These are phyloP conservation scores for Poeciliopsis prolifica DNA, from an alignment of 2,113 vertebrate species.

Conservation along the genomic window DNA sequence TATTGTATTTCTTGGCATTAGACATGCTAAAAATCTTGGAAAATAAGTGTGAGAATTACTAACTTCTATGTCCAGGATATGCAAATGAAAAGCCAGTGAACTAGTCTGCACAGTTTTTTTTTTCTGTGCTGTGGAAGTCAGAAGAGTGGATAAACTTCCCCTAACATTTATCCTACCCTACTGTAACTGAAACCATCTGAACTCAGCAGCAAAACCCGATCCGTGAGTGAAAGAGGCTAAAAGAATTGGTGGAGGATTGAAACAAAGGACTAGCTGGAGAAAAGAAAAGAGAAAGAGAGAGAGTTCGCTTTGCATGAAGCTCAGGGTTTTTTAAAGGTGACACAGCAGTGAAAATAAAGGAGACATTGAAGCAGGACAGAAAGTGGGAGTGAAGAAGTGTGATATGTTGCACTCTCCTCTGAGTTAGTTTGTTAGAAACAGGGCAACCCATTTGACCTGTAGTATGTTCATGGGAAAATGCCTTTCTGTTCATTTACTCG, in stretches of 20 bases:
- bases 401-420: slow-evolving; percentile 57
- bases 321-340: not conserved
- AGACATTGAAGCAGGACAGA: slow-evolving; percentile 4
- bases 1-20: not conserved
- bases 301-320: not conserved
- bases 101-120: not conserved
- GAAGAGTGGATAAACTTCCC: slow-evolving; percentile 10
- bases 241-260: slow-evolving; percentile 23
- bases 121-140: slow-evolving; percentile 3
- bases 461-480: slow-evolving; percentile 61
- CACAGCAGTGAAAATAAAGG: not conserved
- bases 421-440: slow-evolving; percentile 39
- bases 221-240: slow-evolving; percentile 47
- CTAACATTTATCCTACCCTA: slow-evolving; percentile 55
- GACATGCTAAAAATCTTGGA: not conserved
- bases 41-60: not conserved
- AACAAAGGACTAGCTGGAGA: slow-evolving; percentile 50
- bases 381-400: slow-evolving; percentile 47
- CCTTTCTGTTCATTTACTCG: slow-evolving; percentile 24
- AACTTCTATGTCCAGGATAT: not conserved
- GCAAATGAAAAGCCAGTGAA: not conserved
- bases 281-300: not conserved
- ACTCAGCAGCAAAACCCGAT: slow-evolving; percentile 59
- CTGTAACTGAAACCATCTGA: slow-evolving; percentile 68
- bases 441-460: slow-evolving; percentile 30